Base-by-base conservation (phyloP, 2,797 vertebrate species). In the Enteromius argenteus region DNA sequence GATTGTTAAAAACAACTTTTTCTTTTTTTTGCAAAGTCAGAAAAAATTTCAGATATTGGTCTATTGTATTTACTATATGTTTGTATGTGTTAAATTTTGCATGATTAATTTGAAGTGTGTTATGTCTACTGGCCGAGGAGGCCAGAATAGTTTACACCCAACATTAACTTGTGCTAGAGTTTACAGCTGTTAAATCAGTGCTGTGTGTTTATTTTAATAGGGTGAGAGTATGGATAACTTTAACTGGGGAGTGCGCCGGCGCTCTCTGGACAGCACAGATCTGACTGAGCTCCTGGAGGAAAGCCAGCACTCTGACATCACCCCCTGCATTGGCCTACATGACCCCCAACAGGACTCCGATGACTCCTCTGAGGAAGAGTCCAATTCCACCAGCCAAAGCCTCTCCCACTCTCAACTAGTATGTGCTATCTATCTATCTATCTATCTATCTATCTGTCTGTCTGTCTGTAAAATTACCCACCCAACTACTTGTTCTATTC, bases 151-250 rank as follows among this genome's bases (percentile, higher is more conserved):
- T 74, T 21, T 35, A 15, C 19, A 56, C 19, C 32, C 72, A 75
- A 17, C 39, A 51, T 51, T 46, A 68, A 27, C 37, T 32, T 17
- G 5, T 72, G 66, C 51, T 69, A 19, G 32, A 23, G 23, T 30
- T 13, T 76, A 35, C 2, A 15, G 60, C 62, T 71, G 51, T 11
- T 84, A 35, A 60, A 39, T 60, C 35, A 60, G 49, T 64, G n/a
- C 8, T 75, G 62, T 79, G 44, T 80, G 77, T 75, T 11, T 84
- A 89, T 84, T 53, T 66, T 93, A 95, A 71, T 91, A 99, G 98
- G 98, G 98, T 4, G 98, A 99, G 90, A 98, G 96, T 14, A 95
- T 99, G 91, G 98, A 99, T 94, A 99, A 98, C 93, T 99, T 99
- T 93, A 99, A 99, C 89, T 99, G 98, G 98, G 98, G 98, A 3